Percentiles rank a stretch among this genome's conserved stretches.
phyloP scores from a whole-genome alignment of 2,113 vertebrate species.

The Myotis yumanensis region DNA sequence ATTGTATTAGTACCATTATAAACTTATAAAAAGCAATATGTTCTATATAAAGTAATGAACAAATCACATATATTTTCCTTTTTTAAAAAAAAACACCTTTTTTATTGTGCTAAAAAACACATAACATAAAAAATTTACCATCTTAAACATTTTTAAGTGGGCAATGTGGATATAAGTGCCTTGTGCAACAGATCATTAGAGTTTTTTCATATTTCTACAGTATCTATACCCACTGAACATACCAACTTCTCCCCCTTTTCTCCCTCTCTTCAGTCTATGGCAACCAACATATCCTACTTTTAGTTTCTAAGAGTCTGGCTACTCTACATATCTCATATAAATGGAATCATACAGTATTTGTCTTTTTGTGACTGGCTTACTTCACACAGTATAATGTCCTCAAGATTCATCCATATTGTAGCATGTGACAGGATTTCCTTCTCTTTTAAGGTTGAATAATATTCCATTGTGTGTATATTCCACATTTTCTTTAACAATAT shows the following conservation, averaged over 20 bases:
- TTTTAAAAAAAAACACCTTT: neutral
- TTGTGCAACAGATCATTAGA: neutral
- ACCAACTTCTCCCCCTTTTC: too few species aligned
- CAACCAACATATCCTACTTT: neutral
- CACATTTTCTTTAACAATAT: conserved; percentile 36
- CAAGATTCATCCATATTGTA: neutral
- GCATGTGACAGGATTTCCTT: neutral
- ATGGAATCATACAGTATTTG: neutral
- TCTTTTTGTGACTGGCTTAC: neutral
- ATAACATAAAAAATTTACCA: neutral
- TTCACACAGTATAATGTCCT: neutral
- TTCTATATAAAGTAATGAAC: conserved; percentile 14
- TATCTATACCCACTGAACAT: neutral
- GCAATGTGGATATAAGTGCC: neutral
- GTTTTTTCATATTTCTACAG: neutral
- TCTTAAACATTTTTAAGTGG: neutral
- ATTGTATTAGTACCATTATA: neutral
- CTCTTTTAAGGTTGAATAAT: conserved; percentile 12
- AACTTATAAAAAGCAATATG: conserved; percentile 3
- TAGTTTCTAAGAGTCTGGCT: neutral
- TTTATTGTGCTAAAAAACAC: neutral
- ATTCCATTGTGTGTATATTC: neutral
- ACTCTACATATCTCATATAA: neutral
- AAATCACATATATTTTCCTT: conserved; percentile 6
- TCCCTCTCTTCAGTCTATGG: neutral